Base-by-base conservation (phyloP, 2,888 invertebrate species). In the Hermaeophaga mercurialis region DNA sequence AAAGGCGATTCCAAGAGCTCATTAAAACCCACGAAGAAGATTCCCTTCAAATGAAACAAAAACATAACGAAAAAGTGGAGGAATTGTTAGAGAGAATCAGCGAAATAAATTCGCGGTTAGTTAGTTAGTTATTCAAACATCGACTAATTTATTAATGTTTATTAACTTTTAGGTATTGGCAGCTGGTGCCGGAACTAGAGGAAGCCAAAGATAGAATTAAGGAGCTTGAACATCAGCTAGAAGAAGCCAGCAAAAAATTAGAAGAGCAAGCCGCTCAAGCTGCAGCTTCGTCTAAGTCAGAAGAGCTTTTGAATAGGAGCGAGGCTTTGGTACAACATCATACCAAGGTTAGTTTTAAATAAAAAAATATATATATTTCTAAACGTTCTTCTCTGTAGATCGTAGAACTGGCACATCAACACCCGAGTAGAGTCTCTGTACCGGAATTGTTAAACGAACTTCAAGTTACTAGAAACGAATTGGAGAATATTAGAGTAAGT, bases 401-500 rank as follows among this genome's bases (percentile, higher is more conserved):
- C 12, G 66, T 77, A 68, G 78, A 79, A 59, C 66, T 79, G 79
- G 86, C 84, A 71, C 82, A 83, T 67, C 81, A 84, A 66, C 82
- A 84, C 69, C 82, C 85, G 54, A 85, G 81, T 70, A 83, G 89
- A 73, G 86, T 90, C 66, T 89, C 91, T 43, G 89, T 91, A 65
- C 88, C 90, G 68, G 90, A 92, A 76, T 81, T 93, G 69, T 80
- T 92, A 70, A 87, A 89, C 75, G 90, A 92, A 78, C 80, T 93
- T 71, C 89, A 91, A 79, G 87, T 89, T 66, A 91, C 92, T 19
- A 90, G 91, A 80, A 88, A 86, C 33, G 92, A 93, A 81, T 83
- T 93, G 78, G 91, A 92, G 78, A 91, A 90, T 79, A 85, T 93
- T 74, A 88, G 90, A 87, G 92, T 92, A 82, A 62, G 70, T 31